Percentiles rank a stretch among this genome's conserved stretches.
Evolutionary conservation across 2,113 vertebrate genomes (phyloP).

Genomic region (Picathartes gymnocephalus): DNA sequence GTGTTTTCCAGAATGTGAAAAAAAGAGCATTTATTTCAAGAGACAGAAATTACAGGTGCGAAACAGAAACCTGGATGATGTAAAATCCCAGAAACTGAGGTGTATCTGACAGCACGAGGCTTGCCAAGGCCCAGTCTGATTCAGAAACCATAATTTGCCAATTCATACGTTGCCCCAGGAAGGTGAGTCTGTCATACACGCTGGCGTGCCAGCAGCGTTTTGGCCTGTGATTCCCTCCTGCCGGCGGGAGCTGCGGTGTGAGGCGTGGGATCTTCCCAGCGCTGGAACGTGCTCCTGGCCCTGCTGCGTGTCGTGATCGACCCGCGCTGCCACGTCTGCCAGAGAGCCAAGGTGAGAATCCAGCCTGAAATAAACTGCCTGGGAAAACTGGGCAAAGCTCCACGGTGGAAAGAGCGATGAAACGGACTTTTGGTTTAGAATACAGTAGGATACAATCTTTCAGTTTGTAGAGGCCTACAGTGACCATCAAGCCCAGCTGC

Average conservation of each 20-base stretch:
- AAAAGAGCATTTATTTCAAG: not conserved
- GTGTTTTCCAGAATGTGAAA: not conserved
- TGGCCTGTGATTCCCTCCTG: not conserved
- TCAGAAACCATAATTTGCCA: not conserved
- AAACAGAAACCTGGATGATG: not conserved
- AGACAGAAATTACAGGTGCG: not conserved
- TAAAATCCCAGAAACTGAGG: not conserved
- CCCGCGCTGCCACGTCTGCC: not conserved
- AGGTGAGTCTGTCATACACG: not conserved
- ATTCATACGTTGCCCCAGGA: not conserved
- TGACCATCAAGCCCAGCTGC: not conserved
- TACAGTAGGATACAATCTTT: not conserved
- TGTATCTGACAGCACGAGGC: not conserved
- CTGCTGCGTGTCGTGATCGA: rapidly evolving
- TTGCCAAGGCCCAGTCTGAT: not conserved
- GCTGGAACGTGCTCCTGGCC: not conserved
- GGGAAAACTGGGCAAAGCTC: not conserved
- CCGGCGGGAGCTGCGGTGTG: rapidly evolving
- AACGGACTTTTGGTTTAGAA: not conserved
- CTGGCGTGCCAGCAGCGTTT: rapidly evolving
- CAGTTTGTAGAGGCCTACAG: not conserved
- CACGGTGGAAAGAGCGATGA: not conserved
- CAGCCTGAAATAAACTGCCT: not conserved
- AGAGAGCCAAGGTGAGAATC: rapidly evolving
- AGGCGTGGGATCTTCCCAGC: not conserved